phyloP scores from a whole-genome alignment of 35 echinoderm and acorn worm species.

The Eucidaris tribuloides region DNA sequence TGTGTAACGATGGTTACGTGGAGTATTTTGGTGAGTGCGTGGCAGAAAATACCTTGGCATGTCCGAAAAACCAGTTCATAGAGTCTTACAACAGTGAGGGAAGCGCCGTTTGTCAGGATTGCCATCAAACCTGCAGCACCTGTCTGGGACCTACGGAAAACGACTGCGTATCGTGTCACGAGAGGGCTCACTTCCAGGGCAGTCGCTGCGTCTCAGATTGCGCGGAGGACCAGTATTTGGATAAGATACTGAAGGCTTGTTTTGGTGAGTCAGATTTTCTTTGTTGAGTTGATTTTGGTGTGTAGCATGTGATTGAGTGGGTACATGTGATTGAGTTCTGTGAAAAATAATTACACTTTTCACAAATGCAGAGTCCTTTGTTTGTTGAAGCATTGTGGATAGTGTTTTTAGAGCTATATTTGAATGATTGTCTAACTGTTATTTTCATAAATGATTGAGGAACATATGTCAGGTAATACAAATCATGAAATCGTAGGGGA shows the following conservation, averaged over 20 bases:
- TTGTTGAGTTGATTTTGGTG: no score
- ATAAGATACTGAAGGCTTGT: neutral
- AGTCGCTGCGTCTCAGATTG: conserved; percentile 5
- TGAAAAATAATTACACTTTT: neutral
- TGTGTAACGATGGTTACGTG: neutral
- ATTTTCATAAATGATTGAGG: neutral
- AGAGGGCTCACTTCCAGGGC: neutral
- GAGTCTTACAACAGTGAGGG: neutral
- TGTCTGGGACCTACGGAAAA: conserved; percentile 1
- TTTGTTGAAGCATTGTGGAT: neutral
- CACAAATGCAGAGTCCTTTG: neutral
- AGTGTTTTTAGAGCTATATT: neutral
- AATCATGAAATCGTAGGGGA: no score
- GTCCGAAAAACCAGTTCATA: neutral
- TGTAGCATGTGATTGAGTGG: neutral
- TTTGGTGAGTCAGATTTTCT: conserved; percentile 14
- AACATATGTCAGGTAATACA: no score
- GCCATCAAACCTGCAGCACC: neutral
- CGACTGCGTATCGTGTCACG: conserved; percentile 3
- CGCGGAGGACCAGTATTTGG: neutral
- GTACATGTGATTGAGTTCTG: neutral
- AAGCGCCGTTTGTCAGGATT: neutral
- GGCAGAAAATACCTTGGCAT: neutral
- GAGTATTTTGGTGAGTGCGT: conserved; percentile 19
- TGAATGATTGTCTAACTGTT: neutral